Percentiles rank a stretch among this genome's conserved stretches.
Evolutionary conservation across 2,797 vertebrate species (phyloP).

Genomic region (Dicrostonyx torquatus): DNA sequence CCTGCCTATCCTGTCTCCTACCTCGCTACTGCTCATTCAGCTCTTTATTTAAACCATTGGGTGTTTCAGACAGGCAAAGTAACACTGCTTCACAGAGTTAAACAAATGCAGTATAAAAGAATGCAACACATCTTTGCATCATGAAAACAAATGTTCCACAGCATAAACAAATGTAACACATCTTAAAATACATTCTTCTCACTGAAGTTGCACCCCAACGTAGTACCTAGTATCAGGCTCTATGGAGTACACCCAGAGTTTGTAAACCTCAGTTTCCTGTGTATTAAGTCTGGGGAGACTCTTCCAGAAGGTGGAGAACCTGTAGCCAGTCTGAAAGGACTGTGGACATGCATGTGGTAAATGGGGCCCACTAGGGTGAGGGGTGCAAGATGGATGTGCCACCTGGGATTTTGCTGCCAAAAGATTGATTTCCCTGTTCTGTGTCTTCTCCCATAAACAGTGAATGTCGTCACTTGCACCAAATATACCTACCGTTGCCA

Average conservation of each 20-base stretch:
- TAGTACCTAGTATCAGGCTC: accelerated
- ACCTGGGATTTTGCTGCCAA: accelerated
- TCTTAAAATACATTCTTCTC: not conserved
- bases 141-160: no score
- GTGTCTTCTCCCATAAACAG: not conserved
- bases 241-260: accelerated
- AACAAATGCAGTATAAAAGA: no score
- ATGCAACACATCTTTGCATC: no score
- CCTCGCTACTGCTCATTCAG: no score
- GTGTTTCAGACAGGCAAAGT: no score
- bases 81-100: no score
- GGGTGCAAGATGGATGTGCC: accelerated
- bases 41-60: no score
- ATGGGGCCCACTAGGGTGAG: not conserved
- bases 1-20: no score
- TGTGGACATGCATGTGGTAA: not conserved
- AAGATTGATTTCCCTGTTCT: not conserved
- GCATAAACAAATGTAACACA: no score
- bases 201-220: not conserved
- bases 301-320: not conserved
- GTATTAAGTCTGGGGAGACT: not conserved
- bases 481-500: constrained; percentile 89
- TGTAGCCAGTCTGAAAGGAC: not conserved
- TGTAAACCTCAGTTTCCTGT: not conserved
- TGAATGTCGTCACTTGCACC: constrained; percentile 79